Evolutionary conservation across 2,888 invertebrate genomes (phyloP).

Genomic region (Rhamphomyia laevipes): DNA sequence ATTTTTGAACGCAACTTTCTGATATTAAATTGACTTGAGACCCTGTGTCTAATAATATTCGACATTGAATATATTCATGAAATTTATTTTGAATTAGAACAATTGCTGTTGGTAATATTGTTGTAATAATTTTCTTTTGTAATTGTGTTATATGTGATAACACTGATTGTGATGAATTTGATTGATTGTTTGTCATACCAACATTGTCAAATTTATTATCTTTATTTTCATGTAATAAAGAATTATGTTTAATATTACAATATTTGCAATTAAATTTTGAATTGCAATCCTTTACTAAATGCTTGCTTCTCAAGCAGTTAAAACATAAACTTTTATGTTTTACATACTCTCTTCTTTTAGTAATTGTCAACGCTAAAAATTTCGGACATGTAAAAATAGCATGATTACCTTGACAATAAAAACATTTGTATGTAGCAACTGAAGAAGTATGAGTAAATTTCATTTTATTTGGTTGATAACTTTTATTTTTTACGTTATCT

Average conservation of each 20-base stretch:
- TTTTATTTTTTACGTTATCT: neutral
- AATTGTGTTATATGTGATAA: neutral
- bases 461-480: neutral
- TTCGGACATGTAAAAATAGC: neutral
- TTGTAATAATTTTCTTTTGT: neutral
- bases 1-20: conserved; percentile 1
- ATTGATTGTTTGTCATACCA: neutral
- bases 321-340: conserved; percentile 4
- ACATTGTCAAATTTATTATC: too few relatives aligned
- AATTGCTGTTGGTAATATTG: conserved; percentile 9
- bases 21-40: conserved; percentile 7
- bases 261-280: conserved; percentile 5
- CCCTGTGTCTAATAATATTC: conserved; percentile 4
- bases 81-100: neutral
- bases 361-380: neutral
- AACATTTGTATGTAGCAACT: neutral
- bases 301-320: conserved; percentile 3
- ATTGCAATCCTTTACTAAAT: conserved; percentile 1
- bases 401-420: neutral
- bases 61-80: conserved; percentile 1
- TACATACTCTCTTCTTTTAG: conserved; percentile 5
- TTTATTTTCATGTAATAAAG: neutral
- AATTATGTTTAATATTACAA: conserved; percentile 5
- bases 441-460: neutral
- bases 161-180: neutral